phyloP scores from a whole-genome alignment of 92 coral and sea anemone genomes.

The Galaxea fascicularis region DNA sequence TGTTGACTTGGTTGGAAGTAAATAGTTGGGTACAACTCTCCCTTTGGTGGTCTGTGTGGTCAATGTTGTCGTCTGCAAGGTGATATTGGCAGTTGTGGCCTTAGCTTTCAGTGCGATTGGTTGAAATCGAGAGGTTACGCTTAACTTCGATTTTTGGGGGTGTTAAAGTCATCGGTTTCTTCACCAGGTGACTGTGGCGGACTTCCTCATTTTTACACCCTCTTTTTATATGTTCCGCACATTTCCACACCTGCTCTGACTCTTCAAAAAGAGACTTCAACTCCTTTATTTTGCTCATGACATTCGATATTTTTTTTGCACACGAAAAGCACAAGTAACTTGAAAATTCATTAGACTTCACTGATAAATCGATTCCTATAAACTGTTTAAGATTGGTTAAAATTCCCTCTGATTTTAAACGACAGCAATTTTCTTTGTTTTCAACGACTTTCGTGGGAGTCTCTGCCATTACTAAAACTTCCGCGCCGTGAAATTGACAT shows the following conservation, averaged over 20 bases:
- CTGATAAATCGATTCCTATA: constrained; percentile 5
- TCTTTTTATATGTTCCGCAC: not conserved
- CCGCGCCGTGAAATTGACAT: not conserved
- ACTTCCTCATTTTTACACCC: constrained; percentile 4
- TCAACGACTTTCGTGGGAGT: not conserved
- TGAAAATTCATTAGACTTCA: not conserved
- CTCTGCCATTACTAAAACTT: not conserved
- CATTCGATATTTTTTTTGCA: too few relatives aligned
- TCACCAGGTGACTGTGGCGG: not conserved
- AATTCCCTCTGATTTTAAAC: not conserved
- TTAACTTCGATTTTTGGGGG: constrained; percentile 6
- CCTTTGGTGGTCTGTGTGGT: constrained; percentile 2
- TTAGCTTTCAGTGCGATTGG: too few relatives aligned
- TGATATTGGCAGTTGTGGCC: too few relatives aligned
- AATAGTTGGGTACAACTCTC: too few relatives aligned
- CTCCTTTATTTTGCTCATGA: too few relatives aligned
- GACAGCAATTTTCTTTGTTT: not conserved
- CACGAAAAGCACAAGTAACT: too few relatives aligned
- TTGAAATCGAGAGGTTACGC: constrained; percentile 1
- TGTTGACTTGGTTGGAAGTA: too few relatives aligned
- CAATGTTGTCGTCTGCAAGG: constrained; percentile 2
- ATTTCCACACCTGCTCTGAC: not conserved
- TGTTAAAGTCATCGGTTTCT: not conserved
- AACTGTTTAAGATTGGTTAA: not conserved
- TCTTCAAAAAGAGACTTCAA: not conserved